Conservation (phyloP, 2,797 vertebrate genomes). For the Denticeps clupeoides region DNA sequence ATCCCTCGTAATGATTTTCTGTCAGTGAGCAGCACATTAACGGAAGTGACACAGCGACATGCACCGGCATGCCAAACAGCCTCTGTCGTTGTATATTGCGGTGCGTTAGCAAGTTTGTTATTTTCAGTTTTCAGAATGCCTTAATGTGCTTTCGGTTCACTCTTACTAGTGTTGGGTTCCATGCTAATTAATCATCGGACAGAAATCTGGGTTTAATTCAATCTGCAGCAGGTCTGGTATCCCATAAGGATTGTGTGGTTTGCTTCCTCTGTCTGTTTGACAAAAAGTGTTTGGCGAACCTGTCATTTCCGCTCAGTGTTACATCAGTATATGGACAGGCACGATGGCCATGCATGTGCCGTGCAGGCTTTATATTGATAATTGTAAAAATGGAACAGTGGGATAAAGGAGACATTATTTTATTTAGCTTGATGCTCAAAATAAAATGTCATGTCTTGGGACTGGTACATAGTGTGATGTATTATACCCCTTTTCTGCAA, state of each 20-base stretch:
- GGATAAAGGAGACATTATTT: too few relatives aligned
- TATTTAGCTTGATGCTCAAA: too few relatives aligned
- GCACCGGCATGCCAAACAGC: neutral
- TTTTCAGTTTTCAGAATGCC: conserved; percentile 4
- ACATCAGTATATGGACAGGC: too few relatives aligned
- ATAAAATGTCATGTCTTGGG: too few relatives aligned
- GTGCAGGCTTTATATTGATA: too few relatives aligned
- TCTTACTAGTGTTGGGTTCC: conserved; percentile 12
- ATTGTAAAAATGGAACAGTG: too few relatives aligned
- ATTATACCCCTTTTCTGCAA: too few relatives aligned
- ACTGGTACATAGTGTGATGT: too few relatives aligned
- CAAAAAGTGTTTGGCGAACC: neutral
- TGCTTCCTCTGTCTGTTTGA: conserved; percentile 5
- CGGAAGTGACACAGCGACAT: conserved; percentile 1
- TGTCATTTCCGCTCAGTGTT: too few relatives aligned
- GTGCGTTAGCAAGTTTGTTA: neutral
- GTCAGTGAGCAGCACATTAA: neutral
- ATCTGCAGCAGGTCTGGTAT: conserved; percentile 11
- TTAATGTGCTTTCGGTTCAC: conserved; percentile 1
- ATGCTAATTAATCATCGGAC: conserved; percentile 19
- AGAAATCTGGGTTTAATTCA: conserved; percentile 16
- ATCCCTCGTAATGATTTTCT: neutral
- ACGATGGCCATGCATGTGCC: too few relatives aligned
- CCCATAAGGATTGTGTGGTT: conserved; percentile 10
- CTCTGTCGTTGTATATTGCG: conserved; percentile 13